Conservation (phyloP, 2,113 vertebrate species). For the Muntiacus muntjak region DNA sequence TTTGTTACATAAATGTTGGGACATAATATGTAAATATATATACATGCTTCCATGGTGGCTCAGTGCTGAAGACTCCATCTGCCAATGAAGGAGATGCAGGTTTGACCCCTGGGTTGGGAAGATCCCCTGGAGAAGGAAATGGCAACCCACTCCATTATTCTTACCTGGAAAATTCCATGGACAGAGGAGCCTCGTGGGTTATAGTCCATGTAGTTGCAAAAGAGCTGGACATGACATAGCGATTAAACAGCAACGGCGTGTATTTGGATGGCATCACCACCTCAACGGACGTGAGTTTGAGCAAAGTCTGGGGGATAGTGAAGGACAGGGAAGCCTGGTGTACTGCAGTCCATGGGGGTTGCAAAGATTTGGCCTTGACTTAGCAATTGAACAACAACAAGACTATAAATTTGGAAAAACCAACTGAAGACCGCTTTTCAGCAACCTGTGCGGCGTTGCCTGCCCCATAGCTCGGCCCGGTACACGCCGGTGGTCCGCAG, state of each 20-base stretch:
- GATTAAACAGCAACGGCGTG: neutral
- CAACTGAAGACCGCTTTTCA: accelerated
- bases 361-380: neutral
- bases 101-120: neutral
- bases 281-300: neutral
- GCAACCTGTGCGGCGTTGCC: accelerated
- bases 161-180: neutral
- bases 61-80: accelerated
- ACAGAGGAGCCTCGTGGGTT: neutral
- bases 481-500: neutral
- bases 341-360: neutral
- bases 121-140: neutral
- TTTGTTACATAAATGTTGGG: neutral
- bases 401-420: neutral
- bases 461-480: accelerated
- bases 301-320: neutral
- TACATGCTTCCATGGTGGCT: accelerated
- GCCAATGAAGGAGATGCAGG: neutral
- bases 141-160: neutral
- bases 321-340: neutral
- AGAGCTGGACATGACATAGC: neutral
- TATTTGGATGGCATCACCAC: neutral
- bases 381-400: accelerated
- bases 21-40: neutral
- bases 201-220: neutral